These are phyloP conservation scores for Tenrec ecaudatus DNA, from an alignment of 2,113 vertebrate species.

Conservation along the genomic window DNA sequence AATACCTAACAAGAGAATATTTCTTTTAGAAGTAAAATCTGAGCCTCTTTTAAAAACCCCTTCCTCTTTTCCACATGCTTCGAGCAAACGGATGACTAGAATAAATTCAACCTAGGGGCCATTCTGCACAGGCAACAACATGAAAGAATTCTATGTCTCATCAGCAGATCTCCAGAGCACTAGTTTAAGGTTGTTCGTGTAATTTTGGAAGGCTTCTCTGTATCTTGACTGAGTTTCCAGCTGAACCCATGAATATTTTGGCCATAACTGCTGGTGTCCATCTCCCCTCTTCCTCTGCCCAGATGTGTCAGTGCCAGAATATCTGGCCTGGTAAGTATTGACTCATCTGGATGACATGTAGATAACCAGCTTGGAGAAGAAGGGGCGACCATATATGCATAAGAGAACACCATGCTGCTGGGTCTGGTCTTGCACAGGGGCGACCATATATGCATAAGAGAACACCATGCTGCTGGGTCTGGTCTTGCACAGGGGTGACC, in stretches of 20 bases:
- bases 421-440: too few species aligned
- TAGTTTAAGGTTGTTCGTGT: constrained; percentile 56
- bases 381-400: too few species aligned
- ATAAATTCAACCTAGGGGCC: constrained; percentile 71
- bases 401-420: too few species aligned
- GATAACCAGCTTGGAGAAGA: constrained; percentile 9
- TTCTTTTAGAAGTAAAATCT: constrained; percentile 64
- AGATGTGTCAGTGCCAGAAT: background rate
- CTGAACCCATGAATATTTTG: constrained; percentile 15
- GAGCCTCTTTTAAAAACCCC: constrained; percentile 60
- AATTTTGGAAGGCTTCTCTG: constrained; percentile 29
- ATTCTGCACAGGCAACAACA: constrained; percentile 62
- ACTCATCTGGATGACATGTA: background rate
- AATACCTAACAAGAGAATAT: constrained; percentile 50
- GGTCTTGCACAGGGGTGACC: too few species aligned
- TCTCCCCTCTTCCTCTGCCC: background rate
- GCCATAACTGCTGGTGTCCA: background rate
- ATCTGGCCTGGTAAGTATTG: background rate
- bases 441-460: too few species aligned
- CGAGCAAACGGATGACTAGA: constrained; percentile 63
- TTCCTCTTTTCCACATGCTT: constrained; percentile 70
- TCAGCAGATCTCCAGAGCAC: constrained; percentile 61
- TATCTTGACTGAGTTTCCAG: constrained; percentile 14
- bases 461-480: too few species aligned
- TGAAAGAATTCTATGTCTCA: constrained; percentile 56